A percentile compares a stretch with the other conserved stretches of the same genome.
phyloP scores from a whole-genome alignment of 2,888 invertebrate species.

The Scaptomyza caliginosa region DNA sequence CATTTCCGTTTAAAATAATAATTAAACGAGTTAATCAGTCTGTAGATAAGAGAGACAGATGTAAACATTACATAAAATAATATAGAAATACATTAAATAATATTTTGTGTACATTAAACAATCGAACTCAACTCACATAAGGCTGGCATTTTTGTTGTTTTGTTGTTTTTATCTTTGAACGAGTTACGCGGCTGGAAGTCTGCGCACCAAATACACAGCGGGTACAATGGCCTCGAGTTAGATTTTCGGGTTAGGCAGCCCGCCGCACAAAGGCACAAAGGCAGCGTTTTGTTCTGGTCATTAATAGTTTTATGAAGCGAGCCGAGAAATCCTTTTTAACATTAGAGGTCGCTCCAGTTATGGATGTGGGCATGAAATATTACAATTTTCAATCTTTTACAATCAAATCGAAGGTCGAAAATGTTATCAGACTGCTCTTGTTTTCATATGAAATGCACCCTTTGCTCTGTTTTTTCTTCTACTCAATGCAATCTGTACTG shows the following conservation, averaged over 20 bases:
- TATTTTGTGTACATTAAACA: constrained; percentile 7
- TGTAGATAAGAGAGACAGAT: constrained; percentile 1
- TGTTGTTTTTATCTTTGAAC: constrained; percentile 22
- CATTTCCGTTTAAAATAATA: too few relatives aligned
- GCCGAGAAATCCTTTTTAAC: constrained; percentile 48
- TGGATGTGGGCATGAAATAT: constrained; percentile 71
- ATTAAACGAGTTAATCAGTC: constrained; percentile 50
- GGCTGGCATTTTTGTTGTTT: constrained; percentile 25
- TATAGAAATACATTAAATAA: constrained; percentile 1
- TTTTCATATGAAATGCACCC: constrained; percentile 52
- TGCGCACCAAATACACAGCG: constrained; percentile 78
- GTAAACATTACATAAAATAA: constrained; percentile 22
- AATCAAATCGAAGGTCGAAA: constrained; percentile 66
- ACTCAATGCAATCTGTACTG: constrained; percentile 32
- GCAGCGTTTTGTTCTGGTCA: constrained; percentile 76
- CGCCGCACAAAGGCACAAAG: constrained; percentile 59
- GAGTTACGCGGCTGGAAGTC: constrained; percentile 55
- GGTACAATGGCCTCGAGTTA: constrained; percentile 69
- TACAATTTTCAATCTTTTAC: constrained; percentile 62
- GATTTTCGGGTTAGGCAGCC: constrained; percentile 14
- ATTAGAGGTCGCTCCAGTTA: constrained; percentile 58
- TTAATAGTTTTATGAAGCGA: constrained; percentile 78
- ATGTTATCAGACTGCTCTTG: constrained; percentile 62
- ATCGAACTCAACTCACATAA: constrained; percentile 15
- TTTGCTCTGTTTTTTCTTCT: constrained; percentile 14